Conservation (phyloP, 2,113 vertebrate genomes). For the Aegypius monachus region DNA sequence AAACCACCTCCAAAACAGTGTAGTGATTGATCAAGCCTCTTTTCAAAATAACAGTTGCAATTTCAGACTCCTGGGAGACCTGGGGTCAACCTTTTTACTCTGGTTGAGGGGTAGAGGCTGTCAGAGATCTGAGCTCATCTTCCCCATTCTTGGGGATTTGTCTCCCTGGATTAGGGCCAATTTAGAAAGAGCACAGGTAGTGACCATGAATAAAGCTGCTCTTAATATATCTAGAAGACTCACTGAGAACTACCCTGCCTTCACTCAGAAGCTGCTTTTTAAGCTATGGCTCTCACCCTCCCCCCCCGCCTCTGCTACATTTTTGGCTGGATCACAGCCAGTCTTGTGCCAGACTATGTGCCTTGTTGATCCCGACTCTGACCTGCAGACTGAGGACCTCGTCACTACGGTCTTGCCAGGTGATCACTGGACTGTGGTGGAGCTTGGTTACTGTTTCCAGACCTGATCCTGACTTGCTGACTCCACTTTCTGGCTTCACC, state of each 20-base stretch:
- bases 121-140: neutral
- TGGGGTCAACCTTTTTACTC: neutral
- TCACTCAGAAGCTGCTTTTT: neutral
- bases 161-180: neutral
- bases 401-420: neutral
- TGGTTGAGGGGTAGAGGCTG: neutral
- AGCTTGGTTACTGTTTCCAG: neutral
- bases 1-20: neutral
- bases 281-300: neutral
- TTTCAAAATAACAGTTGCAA: neutral
- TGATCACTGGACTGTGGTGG: neutral
- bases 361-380: neutral
- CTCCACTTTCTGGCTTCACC: neutral
- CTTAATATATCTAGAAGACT: neutral
- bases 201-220: neutral
- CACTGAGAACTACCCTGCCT: neutral
- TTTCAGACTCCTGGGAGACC: neutral
- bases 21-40: neutral
- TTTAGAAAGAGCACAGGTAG: neutral
- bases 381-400: neutral
- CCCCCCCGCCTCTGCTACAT: rapidly evolving
- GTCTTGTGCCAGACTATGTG: neutral
- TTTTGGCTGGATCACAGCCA: neutral
- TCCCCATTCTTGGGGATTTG: neutral
- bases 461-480: neutral